Conservation (phyloP, 2,797 vertebrate species). For the Ctenosaura bakeri region DNA sequence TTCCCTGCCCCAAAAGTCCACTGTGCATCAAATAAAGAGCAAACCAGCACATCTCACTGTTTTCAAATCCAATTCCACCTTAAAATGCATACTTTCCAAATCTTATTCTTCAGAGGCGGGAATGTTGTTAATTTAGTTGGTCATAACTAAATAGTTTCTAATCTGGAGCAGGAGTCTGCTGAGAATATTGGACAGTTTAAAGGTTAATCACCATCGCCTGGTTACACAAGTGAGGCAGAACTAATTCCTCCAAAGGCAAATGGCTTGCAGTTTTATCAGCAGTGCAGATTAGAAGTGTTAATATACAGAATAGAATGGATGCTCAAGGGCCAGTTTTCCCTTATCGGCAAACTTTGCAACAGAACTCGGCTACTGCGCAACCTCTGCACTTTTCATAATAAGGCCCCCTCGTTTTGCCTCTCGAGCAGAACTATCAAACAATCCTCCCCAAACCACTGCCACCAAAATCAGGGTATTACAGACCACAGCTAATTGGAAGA, state of each 20-base stretch:
- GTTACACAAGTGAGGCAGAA: conserved; percentile 99
- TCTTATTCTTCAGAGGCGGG: conserved; percentile 85
- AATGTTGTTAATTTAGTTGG: conserved; percentile 99
- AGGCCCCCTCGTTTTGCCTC: conserved; percentile 99
- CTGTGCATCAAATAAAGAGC: conserved; percentile 51
- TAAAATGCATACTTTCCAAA: conserved; percentile 85
- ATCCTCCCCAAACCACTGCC: conserved; percentile 91
- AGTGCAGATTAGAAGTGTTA: conserved; percentile 99
- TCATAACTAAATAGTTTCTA: conserved; percentile 99
- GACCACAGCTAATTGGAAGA: conserved; percentile 99
- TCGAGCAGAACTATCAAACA: conserved; percentile 99
- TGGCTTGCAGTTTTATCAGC: conserved; percentile 99
- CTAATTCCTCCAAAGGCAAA: conserved; percentile 99
- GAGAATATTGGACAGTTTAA: conserved; percentile 99
- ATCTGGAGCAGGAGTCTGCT: conserved; percentile 98
- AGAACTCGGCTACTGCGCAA: conserved; percentile 95
- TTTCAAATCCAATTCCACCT: conserved; percentile 80
- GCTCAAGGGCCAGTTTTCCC: conserved; percentile 99
- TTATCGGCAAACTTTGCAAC: conserved; percentile 99
- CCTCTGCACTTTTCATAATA: conserved; percentile 98
- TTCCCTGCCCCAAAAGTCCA: background rate
- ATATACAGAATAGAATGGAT: conserved; percentile 99
- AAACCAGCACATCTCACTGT: conserved; percentile 76
- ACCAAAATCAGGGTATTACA: conserved; percentile 99
- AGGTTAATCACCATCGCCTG: conserved; percentile 99